A percentile compares a stretch with the other conserved stretches of the same genome.
These are phyloP conservation scores for Cygnus buccinator DNA, from an alignment of 2,113 vertebrate species.

Conservation along the genomic window DNA sequence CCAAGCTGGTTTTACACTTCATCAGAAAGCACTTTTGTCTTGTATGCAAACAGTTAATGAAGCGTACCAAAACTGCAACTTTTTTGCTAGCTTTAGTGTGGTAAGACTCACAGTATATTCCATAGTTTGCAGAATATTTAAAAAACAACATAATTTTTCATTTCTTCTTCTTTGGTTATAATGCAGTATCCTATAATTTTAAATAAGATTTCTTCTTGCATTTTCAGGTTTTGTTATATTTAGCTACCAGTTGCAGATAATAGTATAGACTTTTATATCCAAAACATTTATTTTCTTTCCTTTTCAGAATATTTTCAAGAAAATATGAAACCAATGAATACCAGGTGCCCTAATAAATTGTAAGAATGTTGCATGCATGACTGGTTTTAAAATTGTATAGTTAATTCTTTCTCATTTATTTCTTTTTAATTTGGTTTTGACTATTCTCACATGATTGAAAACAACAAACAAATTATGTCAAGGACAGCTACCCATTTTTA, in stretches of 20 bases:
- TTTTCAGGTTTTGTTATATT: slow-evolving; percentile 13
- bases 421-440: slow-evolving; percentile 48
- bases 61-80: slow-evolving; percentile 76
- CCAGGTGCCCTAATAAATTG: slow-evolving; percentile 12
- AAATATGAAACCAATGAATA: slow-evolving; percentile 23
- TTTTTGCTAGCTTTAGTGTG: slow-evolving; percentile 63
- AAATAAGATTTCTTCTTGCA: neutral
- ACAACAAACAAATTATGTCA: slow-evolving; percentile 50
- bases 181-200: slow-evolving; percentile 3
- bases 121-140: slow-evolving; percentile 47
- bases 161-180: slow-evolving; percentile 8
- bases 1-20: slow-evolving; percentile 84
- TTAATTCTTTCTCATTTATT: slow-evolving; percentile 19
- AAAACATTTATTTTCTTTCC: slow-evolving; percentile 38
- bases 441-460: slow-evolving; percentile 47
- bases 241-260: neutral
- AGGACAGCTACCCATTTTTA: slow-evolving; percentile 42
- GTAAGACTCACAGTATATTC: slow-evolving; percentile 51
- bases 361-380: slow-evolving; percentile 5
- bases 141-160: neutral
- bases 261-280: neutral
- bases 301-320: slow-evolving; percentile 24
- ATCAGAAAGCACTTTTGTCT: slow-evolving; percentile 84
- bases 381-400: slow-evolving; percentile 32
- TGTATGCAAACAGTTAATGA: slow-evolving; percentile 86